Base-by-base conservation (phyloP, 2,888 invertebrate genomes). In the Cerceris ruficornis region DNA sequence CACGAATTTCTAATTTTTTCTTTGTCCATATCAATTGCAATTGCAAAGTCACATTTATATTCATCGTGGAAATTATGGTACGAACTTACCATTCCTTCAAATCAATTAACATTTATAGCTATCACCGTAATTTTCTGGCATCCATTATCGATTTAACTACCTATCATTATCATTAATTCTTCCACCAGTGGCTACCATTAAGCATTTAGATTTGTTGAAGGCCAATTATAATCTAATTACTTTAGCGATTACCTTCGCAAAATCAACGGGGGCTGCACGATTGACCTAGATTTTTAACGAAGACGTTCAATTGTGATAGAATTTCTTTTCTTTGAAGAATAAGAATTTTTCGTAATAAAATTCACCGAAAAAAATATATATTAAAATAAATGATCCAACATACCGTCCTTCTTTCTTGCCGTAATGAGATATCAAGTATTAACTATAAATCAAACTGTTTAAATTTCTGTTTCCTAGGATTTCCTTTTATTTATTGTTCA, bases 131-230 rank as follows among this genome's bases (percentile, higher is more conserved):
- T 52, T 52, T n/a, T 52, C 14, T 11, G 8, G 28, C 55, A 17
- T 17, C 9, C 17, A 55, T 55, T 17, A 17, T 9, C 9, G 15
- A 28, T 7, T 55, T 13, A 17, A 17, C 17, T 17, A 17, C 8
- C 17, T 11, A 28, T 55, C 7, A 55, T 55, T 17, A 17, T 55
- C 55, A 55, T 55, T 55, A 55, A 55, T 55, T 55, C 55, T 6
- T 55, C 17, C 8, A 55, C 55, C 55, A 17, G 55, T 17, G 17
- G 17, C 17, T 55, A 55, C 17, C 55, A 17, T 55, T 15, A 55
- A 55, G 17, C 55, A 17, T 55, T 15, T 17, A 55, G 55, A 55
- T 55, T 55, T 17, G 55, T 55, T 55, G 17, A 55, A 55, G 17
- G 55, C 9, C 55, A 9, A 55, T 55, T 55, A 17, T 9, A 17